Evolutionary conservation across 2,888 invertebrate species (phyloP).

Genomic region (Helicoverpa assulta): DNA sequence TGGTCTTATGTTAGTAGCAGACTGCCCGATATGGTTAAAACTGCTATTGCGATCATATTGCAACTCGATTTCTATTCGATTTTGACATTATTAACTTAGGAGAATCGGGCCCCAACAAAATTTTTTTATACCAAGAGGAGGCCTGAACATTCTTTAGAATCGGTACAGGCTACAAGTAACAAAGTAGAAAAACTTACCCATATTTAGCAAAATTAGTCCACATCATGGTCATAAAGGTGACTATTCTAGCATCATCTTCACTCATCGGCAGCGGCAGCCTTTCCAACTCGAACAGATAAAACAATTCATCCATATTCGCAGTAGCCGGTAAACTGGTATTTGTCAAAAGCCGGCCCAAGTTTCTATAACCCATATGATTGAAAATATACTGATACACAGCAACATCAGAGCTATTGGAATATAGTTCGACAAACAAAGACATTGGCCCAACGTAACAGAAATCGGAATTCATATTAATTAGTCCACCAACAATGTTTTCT

Average conservation of each 20-base stretch:
- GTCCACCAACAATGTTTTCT: conserved; percentile 79
- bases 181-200: conserved; percentile 76
- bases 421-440: conserved; percentile 79
- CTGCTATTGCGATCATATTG: too few relatives aligned
- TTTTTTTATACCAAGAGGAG: too few relatives aligned
- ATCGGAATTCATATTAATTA: conserved; percentile 84
- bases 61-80: too few relatives aligned
- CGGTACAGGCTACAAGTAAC: too few relatives aligned
- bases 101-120: too few relatives aligned
- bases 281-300: conserved; percentile 84
- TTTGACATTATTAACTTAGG: too few relatives aligned
- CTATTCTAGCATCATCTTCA: conserved; percentile 83
- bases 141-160: too few relatives aligned
- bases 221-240: conserved; percentile 86
- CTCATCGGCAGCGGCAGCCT: conserved; percentile 81
- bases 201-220: conserved; percentile 88
- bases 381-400: conserved; percentile 81
- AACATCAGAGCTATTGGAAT: conserved; percentile 73
- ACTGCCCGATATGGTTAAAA: too few relatives aligned
- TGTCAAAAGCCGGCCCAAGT: conserved; percentile 81
- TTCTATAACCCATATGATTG: conserved; percentile 82
- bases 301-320: conserved; percentile 81
- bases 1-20: too few relatives aligned
- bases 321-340: conserved; percentile 83
- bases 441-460: conserved; percentile 84